These are phyloP conservation scores for Triplophysa bombifrons DNA, from an alignment of 2,797 vertebrate species.

Conservation along the genomic window DNA sequence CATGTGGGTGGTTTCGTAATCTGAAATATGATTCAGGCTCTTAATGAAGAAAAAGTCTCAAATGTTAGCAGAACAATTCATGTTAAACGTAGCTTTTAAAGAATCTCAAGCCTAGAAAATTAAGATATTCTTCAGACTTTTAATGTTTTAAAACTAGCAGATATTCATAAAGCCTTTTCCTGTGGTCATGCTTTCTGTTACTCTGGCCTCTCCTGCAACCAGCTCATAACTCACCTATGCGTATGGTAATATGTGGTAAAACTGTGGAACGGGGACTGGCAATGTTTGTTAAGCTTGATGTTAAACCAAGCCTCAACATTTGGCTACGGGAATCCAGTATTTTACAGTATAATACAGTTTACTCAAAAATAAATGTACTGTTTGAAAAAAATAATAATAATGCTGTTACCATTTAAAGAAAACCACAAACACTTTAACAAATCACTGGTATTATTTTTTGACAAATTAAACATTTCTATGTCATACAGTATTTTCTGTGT, in stretches of 20 bases:
- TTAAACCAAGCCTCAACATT: constrained; percentile 15
- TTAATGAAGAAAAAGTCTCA: too few relatives aligned
- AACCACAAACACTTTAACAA: too few relatives aligned
- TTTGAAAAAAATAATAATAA: not conserved
- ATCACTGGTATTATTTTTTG: not conserved
- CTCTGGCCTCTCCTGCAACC: not conserved
- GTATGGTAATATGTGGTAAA: constrained; percentile 35
- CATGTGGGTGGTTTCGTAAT: not conserved
- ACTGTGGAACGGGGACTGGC: not conserved
- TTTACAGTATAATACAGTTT: not conserved
- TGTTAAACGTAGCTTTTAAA: not conserved
- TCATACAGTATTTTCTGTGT: not conserved
- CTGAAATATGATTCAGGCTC: not conserved
- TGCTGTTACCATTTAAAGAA: not conserved
- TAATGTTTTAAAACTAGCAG: too few relatives aligned
- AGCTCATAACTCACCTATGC: constrained; percentile 5
- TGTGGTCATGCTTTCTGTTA: constrained; percentile 27
- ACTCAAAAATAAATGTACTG: not conserved
- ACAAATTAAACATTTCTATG: not conserved
- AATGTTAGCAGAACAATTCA: not conserved
- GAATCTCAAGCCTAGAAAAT: not conserved
- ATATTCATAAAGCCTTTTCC: too few relatives aligned
- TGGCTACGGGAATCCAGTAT: not conserved
- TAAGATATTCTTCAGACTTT: too few relatives aligned
- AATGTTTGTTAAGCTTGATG: not conserved